Conservation (phyloP, 2,888 invertebrate genomes). For the Tetrapedia diversipes region DNA sequence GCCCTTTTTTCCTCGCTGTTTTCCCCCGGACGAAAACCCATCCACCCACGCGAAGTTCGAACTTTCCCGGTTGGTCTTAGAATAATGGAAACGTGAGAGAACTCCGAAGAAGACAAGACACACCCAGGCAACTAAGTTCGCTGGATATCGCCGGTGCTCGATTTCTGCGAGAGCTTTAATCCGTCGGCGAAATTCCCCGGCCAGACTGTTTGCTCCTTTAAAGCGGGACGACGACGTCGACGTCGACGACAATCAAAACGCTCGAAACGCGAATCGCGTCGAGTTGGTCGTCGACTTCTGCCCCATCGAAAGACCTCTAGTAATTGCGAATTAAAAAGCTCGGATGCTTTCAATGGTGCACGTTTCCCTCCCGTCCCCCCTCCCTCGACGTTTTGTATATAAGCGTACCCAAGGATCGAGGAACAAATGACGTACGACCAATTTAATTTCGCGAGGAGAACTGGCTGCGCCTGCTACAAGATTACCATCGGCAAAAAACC, state of each 20-base stretch:
- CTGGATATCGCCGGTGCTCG: conserved; percentile 50
- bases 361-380: background rate
- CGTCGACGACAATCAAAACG: conserved; percentile 4
- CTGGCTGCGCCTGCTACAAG: conserved; percentile 5
- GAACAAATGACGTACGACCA: conserved; percentile 16
- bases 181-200: conserved; percentile 51
- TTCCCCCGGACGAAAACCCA: conserved; percentile 13
- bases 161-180: conserved; percentile 60
- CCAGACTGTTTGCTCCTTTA: conserved; percentile 37
- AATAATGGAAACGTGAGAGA: conserved; percentile 72
- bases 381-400: too few species aligned
- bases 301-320: background rate
- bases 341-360: background rate
- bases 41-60: conserved; percentile 34
- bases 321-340: conserved; percentile 10
- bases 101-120: conserved; percentile 59
- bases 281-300: background rate
- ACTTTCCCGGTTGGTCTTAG: conserved; percentile 63
- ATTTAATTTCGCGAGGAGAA: conserved; percentile 19
- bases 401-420: background rate
- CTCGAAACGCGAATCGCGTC: conserved; percentile 27
- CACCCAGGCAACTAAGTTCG: conserved; percentile 46
- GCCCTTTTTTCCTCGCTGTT: conserved; percentile 1
- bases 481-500: background rate
- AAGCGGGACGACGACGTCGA: too few species aligned